A percentile compares a stretch with the other conserved stretches of the same genome.
phyloP scores from a whole-genome alignment of 2,888 invertebrate genomes.

The Drosophila algonquin region DNA sequence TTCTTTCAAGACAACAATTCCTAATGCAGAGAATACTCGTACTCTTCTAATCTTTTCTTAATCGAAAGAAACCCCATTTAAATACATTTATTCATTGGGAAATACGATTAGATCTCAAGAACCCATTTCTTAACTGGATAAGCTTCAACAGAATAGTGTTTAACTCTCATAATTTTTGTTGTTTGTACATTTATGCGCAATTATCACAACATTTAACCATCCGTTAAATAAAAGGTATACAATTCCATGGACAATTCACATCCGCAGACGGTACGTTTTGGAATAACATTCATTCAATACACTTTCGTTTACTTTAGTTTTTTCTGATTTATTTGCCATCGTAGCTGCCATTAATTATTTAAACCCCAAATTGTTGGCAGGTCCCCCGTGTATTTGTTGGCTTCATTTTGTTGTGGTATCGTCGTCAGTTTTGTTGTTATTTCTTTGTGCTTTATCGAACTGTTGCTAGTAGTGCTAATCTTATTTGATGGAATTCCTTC shows the following conservation, averaged over 20 bases:
- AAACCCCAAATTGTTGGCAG: background rate
- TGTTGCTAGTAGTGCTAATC: constrained; percentile 31
- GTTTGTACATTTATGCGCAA: constrained; percentile 62
- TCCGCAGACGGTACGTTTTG: constrained; percentile 85
- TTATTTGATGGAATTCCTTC: constrained; percentile 52
- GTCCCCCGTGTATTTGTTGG: background rate
- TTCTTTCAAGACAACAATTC: background rate
- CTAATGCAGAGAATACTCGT: background rate
- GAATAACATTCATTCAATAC: constrained; percentile 27
- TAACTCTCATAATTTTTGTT: constrained; percentile 28
- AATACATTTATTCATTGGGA: background rate
- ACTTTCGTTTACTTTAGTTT: constrained; percentile 10
- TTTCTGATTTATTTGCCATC: constrained; percentile 12
- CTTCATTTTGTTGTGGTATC: background rate
- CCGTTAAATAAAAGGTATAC: constrained; percentile 85
- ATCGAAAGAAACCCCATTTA: too few species aligned
- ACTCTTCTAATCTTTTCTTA: background rate
- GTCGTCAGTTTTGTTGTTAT: constrained; percentile 9
- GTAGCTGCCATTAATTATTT: background rate
- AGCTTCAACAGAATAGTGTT: constrained; percentile 7
- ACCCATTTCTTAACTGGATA: background rate
- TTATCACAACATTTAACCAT: constrained; percentile 63
- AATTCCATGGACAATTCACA: constrained; percentile 87
- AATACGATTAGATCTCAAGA: background rate
- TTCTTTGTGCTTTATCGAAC: background rate